Evolutionary conservation across 37 sponge, comb jelly and placozoan genomes (phyloP), one percentile per base, ranked within the genome.

Genomic region (Lycopodina hypogea): DNA sequence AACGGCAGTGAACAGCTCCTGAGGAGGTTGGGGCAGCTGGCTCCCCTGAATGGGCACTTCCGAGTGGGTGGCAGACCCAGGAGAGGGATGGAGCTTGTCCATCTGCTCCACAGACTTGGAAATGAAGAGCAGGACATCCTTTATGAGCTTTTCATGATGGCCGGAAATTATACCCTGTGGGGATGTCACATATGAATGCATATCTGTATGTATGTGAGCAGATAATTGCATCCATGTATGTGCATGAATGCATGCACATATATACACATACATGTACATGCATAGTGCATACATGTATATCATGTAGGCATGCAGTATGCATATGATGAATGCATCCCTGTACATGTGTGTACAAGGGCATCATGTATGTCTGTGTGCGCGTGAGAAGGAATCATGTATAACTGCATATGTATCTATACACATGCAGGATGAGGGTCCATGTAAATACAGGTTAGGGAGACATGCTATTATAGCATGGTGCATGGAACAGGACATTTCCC

Each of bases 1-100:
- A 1, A 69, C 84, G 23, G 77, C 89, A 55, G 81, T 80, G 53
- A 84, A 77, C 14, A 89, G 79, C 22, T 78, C 79, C 30, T 78
- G 76, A 38, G 76, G 41, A 23, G 76, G 74, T 4, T 78, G 83
- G 0, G 48, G 55, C 18, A 45, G 57, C 28, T 70, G 39, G 19
- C 35, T 70, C 45, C 41, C 23, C 12, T 41, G 48, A 6, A 41
- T 21, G 45, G 34, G 71, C 51, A 34, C 48, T 41, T 50, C 52
- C 53, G 26, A 35, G 35, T 41, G 53, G 22, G 26, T 14, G 7
- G 52, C 29, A 8, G 1, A 26, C 41, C 1, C 17, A 12, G 58
- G 9, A 2, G 26, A 22, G 42, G 15, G 22, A 51, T 62, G 55
- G 32, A 74, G 69, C 3, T 39, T 55, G 14, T 83, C 67, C 58